Conservation (phyloP, 2,888 invertebrate species). For the Parasteatoda lunata region DNA sequence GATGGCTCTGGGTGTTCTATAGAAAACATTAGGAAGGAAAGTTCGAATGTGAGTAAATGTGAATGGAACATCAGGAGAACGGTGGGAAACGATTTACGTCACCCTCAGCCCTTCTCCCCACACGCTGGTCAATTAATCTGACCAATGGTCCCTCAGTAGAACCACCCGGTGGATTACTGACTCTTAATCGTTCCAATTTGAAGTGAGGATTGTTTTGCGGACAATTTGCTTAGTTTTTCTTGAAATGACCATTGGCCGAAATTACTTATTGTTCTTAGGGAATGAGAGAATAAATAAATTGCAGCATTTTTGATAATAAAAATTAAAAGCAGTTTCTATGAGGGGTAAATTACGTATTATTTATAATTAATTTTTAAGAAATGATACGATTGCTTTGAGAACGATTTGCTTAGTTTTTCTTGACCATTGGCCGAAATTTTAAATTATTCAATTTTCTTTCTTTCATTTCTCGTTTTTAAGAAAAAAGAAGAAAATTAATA, state of each 20-base stretch:
- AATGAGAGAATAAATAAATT: too few relatives aligned
- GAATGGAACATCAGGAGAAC: constrained; percentile 4
- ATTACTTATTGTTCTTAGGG: constrained; percentile 26
- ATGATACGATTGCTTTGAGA: too few relatives aligned
- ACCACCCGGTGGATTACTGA: constrained; percentile 58
- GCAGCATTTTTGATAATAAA: too few relatives aligned
- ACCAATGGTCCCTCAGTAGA: constrained; percentile 25
- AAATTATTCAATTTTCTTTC: too few relatives aligned
- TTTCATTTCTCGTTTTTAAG: too few relatives aligned
- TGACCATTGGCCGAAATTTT: too few relatives aligned
- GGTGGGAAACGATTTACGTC: constrained; percentile 38
- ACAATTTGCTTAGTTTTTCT: constrained; percentile 51
- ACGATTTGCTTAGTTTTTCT: too few relatives aligned
- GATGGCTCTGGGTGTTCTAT: constrained; percentile 63
- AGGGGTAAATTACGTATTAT: too few relatives aligned
- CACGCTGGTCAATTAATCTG: constrained; percentile 65
- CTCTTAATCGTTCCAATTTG: constrained; percentile 66
- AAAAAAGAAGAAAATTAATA: too few relatives aligned
- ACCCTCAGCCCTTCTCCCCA: constrained; percentile 8
- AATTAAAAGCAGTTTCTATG: too few relatives aligned
- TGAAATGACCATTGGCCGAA: constrained; percentile 52
- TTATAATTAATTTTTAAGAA: too few relatives aligned
- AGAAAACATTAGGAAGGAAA: constrained; percentile 23
- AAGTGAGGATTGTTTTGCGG: constrained; percentile 49
- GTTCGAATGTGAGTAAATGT: background rate